These are phyloP conservation scores for Chromoteleia sp. DNA, from an alignment of 2,888 invertebrate genomes.

Conservation along the genomic window DNA sequence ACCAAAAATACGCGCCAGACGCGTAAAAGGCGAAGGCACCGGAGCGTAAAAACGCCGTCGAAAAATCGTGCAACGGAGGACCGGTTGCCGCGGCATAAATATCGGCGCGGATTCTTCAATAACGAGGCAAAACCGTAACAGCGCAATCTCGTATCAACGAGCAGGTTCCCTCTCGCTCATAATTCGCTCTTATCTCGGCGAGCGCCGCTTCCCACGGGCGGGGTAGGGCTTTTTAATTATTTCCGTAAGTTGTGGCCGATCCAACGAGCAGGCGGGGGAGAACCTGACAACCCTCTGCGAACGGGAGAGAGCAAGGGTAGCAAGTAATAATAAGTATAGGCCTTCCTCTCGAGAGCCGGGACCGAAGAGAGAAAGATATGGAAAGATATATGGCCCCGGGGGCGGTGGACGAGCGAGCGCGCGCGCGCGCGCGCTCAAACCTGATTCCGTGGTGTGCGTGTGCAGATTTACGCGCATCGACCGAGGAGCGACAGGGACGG, in stretches of 20 bases:
- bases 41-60: constrained; percentile 55
- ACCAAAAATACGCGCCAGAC: constrained; percentile 28
- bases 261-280: constrained; percentile 69
- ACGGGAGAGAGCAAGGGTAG: constrained; percentile 76
- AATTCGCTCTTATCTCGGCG: constrained; percentile 72
- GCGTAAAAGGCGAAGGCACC: constrained; percentile 34
- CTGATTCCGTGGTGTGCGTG: constrained; percentile 67
- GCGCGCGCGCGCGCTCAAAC: constrained; percentile 70
- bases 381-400: constrained; percentile 80
- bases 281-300: constrained; percentile 69
- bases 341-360: constrained; percentile 74
- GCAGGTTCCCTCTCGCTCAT: constrained; percentile 71
- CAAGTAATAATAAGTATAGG: constrained; percentile 85
- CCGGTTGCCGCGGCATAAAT: constrained; percentile 67
- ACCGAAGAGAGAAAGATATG: constrained; percentile 70
- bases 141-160: constrained; percentile 69
- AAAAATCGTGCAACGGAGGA: constrained; percentile 60
- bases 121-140: constrained; percentile 72
- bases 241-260: constrained; percentile 82
- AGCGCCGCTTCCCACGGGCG: constrained; percentile 74
- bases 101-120: constrained; percentile 69
- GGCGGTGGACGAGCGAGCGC: constrained; percentile 63
- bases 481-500: constrained; percentile 47
- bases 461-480: constrained; percentile 70
- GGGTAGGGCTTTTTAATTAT: constrained; percentile 81